Conservation (phyloP, 1,140 invertebrate species). For the Chironomus striatipennis region DNA sequence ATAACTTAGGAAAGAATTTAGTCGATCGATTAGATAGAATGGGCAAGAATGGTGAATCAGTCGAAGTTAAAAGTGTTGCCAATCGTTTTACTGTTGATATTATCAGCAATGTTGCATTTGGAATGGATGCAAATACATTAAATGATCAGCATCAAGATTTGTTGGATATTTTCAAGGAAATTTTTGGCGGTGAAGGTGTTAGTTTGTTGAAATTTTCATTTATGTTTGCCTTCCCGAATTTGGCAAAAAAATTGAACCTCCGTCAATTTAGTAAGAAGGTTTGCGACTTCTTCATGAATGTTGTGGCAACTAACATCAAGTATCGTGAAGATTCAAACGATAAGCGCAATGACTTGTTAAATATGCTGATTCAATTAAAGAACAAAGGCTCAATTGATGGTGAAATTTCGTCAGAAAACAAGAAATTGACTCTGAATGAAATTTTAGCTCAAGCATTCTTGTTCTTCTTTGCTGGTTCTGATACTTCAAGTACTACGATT, state of each 20-base stretch:
- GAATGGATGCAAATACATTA: slow-evolving; percentile 46
- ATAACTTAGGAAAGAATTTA: slow-evolving; percentile 41
- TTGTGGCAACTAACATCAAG: slow-evolving; percentile 41
- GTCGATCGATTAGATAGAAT: slow-evolving; percentile 34
- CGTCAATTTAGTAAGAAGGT: slow-evolving; percentile 34
- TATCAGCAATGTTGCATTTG: slow-evolving; percentile 50
- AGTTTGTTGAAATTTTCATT: not conserved
- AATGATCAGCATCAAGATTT: slow-evolving; percentile 41
- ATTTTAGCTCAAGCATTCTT: slow-evolving; percentile 38
- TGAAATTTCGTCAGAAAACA: slow-evolving; percentile 1
- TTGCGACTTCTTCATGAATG: slow-evolving; percentile 42
- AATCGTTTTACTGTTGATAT: slow-evolving; percentile 46
- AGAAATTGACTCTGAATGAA: slow-evolving; percentile 29
- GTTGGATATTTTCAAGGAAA: not conserved
- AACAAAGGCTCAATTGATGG: slow-evolving; percentile 37
- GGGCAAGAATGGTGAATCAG: slow-evolving; percentile 33
- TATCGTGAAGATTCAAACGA: slow-evolving; percentile 43
- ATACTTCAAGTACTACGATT: slow-evolving; percentile 33
- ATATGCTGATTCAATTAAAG: slow-evolving; percentile 46
- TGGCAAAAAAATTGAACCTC: slow-evolving; percentile 30
- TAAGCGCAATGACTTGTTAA: slow-evolving; percentile 46
- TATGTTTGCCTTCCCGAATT: not conserved
- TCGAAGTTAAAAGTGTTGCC: slow-evolving; percentile 44
- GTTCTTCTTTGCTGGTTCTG: slow-evolving; percentile 40
- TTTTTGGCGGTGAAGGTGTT: not conserved